Conservation (phyloP, 2,797 vertebrate species). For the Champsocephalus esox region DNA sequence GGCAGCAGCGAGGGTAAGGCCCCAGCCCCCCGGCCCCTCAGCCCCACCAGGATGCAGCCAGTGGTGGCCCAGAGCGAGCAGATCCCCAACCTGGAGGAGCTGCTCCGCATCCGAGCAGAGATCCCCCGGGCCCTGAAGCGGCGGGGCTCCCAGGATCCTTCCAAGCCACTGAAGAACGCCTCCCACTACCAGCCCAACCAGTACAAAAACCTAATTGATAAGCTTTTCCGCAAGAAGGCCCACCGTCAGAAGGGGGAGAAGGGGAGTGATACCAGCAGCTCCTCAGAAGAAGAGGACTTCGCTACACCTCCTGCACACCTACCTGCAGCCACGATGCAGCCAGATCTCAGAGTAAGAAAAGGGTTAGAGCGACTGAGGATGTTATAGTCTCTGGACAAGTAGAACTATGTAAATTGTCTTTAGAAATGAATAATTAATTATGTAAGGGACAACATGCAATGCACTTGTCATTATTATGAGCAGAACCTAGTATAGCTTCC, state of each 20-base stretch:
- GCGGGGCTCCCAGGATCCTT: constrained; percentile 88
- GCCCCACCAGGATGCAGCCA: constrained; percentile 92
- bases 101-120: constrained; percentile 88
- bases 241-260: constrained; percentile 47
- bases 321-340: constrained; percentile 19
- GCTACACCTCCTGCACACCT: neutral
- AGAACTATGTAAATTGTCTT: neutral
- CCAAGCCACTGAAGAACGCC: constrained; percentile 59
- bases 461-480: too few relatives aligned
- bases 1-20: neutral
- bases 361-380: neutral
- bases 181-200: constrained; percentile 85
- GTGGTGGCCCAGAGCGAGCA: constrained; percentile 86
- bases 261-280: constrained; percentile 71
- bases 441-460: too few relatives aligned
- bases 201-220: constrained; percentile 90
- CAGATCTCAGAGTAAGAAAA: constrained; percentile 66
- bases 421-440: neutral
- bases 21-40: constrained; percentile 86
- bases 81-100: constrained; percentile 78
- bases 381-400: neutral
- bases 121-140: constrained; percentile 92
- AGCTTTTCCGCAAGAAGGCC: constrained; percentile 84
- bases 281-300: constrained; percentile 80
- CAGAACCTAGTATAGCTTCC: too few relatives aligned